Evolutionary conservation across 2,113 vertebrate species (phyloP), one percentile per base, ranked within the genome.

Genomic region (Orthonyx spaldingii): DNA sequence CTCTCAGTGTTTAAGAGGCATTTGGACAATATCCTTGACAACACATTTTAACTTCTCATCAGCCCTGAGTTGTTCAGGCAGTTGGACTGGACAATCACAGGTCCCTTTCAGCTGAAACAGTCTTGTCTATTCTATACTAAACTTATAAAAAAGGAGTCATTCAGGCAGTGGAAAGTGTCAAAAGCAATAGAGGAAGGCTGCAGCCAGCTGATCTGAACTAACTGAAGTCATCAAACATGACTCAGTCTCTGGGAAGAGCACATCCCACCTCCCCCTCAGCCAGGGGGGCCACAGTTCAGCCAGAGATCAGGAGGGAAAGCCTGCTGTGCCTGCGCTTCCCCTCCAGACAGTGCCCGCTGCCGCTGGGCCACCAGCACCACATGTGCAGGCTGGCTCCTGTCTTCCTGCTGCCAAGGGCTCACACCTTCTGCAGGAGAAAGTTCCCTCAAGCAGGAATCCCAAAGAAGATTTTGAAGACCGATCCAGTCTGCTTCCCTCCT

Each of bases 321-420:
- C 39, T 8, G 14, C 47, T 19, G 13, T 0, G 0, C 7, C 23
- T 30, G 2, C 5, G 1, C 22, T 30, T 61, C 63, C 56, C 16
- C 32, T 77, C 53, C 2, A 0, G 75, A 61, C 27, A 33, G 26
- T 1, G 0, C 2, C 10, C 2, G 1, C 53, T 65, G 82, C 61
- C 5, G 3, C 56, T 2, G 2, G n/a, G n/a, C 42, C 27, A 27
- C 10, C 44, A 44, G 35, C 0, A 0, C 1, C 66, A 21, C 0
- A 15, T n/a, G 32, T 3, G 30, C 30, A 46, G 68, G 2, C 44
- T 39, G 37, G 20, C 16, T 32, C 47, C n/a, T 30, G 42, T 3
- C 57, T 8, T 63, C n/a, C 69, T 72, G 28, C 35, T 53, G n/a
- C 70, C 65, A 64, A 50, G 32, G 64, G 5, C 50, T 52, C 35